Conservation (phyloP, 2,888 invertebrate genomes). For the Acanthosepion esculentum region DNA sequence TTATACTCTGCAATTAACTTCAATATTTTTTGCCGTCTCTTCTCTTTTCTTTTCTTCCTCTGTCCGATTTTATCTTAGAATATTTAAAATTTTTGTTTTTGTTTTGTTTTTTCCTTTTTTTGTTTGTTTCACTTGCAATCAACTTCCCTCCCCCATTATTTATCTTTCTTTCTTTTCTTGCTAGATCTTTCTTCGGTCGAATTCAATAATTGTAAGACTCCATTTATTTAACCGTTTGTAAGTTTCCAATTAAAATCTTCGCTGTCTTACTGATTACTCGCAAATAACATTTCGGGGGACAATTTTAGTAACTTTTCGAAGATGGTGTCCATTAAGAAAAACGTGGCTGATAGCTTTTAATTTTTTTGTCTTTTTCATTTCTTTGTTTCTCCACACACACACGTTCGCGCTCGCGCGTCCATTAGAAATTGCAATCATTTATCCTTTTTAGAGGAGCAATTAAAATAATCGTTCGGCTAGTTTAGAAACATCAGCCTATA, state of each 20-base stretch:
- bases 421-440: slow-evolving; percentile 33
- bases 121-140: neutral
- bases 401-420: neutral
- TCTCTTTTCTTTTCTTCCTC: no score
- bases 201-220: neutral
- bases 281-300: neutral
- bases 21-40: no score
- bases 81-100: no score
- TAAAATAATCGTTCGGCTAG: neutral
- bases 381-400: neutral
- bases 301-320: neutral
- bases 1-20: no score
- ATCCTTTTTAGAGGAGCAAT: neutral
- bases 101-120: no score
- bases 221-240: neutral
- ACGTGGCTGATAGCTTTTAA: neutral
- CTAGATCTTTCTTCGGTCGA: no score
- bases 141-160: neutral
- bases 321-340: neutral
- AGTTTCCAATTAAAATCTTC: neutral
- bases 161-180: neutral
- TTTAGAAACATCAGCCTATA: neutral
- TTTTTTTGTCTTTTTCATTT: neutral
- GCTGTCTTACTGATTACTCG: neutral
- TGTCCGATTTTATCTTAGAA: no score